Base-by-base conservation (phyloP, 2,888 invertebrate genomes). In the Ectropis crepuscularia region DNA sequence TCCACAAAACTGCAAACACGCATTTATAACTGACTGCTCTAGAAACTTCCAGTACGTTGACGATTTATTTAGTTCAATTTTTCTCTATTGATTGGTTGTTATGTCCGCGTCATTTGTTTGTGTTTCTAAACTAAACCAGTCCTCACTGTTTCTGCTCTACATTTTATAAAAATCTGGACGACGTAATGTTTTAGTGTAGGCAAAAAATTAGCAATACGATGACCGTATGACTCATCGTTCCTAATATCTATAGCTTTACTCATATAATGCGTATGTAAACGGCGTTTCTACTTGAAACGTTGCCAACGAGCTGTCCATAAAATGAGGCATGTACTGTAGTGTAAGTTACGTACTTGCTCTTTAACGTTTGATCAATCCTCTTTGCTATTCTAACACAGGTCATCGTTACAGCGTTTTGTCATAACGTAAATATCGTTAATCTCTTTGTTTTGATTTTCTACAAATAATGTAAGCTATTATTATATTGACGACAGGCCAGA, bases 291-390 rank as follows among this genome's bases (percentile, higher is more conserved):
- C 59, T 71, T 74, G 73, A 72, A 72, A 65, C 63, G 42, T 64
- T 71, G 74, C 75, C 75, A 74, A 72, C 63, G 51, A 63, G 53
- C 69, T 66, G 64, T 68, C 68, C 58, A 67, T 73, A 69, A 70
- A 72, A 64, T 63, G 66, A 70, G 61, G 47, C 65, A 66, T 63
- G 62, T 65, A 65, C 61, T 61, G 45, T 48, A 50, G 46, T 65
- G 61, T 62, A 57, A 63, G 61, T 57, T 64, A 65, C 61, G 55
- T 63, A 51, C 57, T 54, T 55, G 57, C 59, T 58, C 65, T 65
- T 68, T 58, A 61, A 67, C 60, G 65, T 73, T 70, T 65, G 60
- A 67, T 65, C 66, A 64, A 65, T 67, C 46, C 58, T 53, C 57
- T 62, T 64, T 64, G 61, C 63, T 63, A 54, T 65, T 63, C 51